Conservation (phyloP, 1,140 invertebrate genomes). For the Dryas iulia region DNA sequence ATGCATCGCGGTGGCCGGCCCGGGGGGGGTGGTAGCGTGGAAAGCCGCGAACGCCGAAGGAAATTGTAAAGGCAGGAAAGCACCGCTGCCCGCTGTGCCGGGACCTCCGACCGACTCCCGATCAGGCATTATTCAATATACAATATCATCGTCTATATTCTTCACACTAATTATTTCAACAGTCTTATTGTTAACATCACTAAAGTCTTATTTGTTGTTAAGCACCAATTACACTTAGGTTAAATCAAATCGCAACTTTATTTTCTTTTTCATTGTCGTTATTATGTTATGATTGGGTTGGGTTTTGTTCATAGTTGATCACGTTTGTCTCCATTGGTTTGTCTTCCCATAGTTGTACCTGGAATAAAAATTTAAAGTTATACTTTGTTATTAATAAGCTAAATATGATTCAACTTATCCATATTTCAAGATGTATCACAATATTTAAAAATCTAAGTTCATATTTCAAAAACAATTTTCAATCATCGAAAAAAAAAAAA, state of each 20-base stretch:
- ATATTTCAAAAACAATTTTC: too few relatives aligned
- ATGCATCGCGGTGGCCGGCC: constrained; percentile 66
- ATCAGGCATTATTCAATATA: constrained; percentile 77
- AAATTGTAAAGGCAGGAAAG: constrained; percentile 81
- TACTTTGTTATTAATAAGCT: too few relatives aligned
- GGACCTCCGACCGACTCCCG: constrained; percentile 74
- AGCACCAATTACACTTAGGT: constrained; percentile 47
- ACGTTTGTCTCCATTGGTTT: constrained; percentile 8
- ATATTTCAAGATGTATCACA: too few relatives aligned
- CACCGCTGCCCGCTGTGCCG: constrained; percentile 68
- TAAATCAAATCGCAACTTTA: constrained; percentile 57
- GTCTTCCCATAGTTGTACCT: constrained; percentile 50
- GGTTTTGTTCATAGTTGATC: constrained; percentile 42
- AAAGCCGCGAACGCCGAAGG: constrained; percentile 83
- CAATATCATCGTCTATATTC: constrained; percentile 43
- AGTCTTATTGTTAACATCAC: constrained; percentile 36
- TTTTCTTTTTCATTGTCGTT: constrained; percentile 52
- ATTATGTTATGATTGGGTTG: constrained; percentile 35
- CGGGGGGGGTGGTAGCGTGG: constrained; percentile 77
- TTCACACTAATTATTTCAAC: constrained; percentile 27
- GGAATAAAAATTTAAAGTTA: constrained; percentile 49
- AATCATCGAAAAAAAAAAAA: too few relatives aligned
- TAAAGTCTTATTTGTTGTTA: constrained; percentile 28
- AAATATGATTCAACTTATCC: too few relatives aligned
- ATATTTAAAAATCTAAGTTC: too few relatives aligned